These are phyloP conservation scores for Phengaris alcon DNA, from an alignment of 2,888 invertebrate species.

Conservation along the genomic window DNA sequence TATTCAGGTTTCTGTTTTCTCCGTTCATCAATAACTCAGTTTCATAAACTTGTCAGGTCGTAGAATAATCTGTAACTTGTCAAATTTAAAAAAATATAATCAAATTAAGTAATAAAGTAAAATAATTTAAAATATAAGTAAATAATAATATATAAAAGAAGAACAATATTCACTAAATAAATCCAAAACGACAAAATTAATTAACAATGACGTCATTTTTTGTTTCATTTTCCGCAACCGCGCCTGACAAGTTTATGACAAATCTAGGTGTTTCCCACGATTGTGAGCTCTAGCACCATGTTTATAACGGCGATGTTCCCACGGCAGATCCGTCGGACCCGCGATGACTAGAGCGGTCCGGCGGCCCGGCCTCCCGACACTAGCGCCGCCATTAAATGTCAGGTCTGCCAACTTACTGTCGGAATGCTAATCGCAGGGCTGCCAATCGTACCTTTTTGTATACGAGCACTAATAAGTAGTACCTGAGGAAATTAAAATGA, in stretches of 20 bases:
- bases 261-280: conserved; percentile 34
- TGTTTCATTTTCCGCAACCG: neutral
- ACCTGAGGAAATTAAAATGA: neutral
- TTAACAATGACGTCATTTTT: neutral
- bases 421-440: conserved; percentile 28
- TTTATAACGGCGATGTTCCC: conserved; percentile 40
- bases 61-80: neutral
- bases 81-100: neutral
- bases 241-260: neutral
- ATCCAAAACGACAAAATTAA: neutral
- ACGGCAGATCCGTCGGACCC: conserved; percentile 66
- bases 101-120: neutral
- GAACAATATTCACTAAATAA: neutral
- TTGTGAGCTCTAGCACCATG: conserved; percentile 31
- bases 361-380: conserved; percentile 66
- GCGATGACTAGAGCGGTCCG: conserved; percentile 79
- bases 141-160: neutral
- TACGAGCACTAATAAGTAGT: neutral
- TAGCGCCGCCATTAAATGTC: conserved; percentile 62
- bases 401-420: conserved; percentile 61
- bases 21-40: neutral
- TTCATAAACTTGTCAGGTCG: neutral
- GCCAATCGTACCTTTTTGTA: neutral
- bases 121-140: neutral
- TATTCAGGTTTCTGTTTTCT: neutral